Evolutionary conservation across 2,888 invertebrate species (phyloP), one percentile per base, ranked within the genome.

Genomic region (Sclerodermus sp.): DNA sequence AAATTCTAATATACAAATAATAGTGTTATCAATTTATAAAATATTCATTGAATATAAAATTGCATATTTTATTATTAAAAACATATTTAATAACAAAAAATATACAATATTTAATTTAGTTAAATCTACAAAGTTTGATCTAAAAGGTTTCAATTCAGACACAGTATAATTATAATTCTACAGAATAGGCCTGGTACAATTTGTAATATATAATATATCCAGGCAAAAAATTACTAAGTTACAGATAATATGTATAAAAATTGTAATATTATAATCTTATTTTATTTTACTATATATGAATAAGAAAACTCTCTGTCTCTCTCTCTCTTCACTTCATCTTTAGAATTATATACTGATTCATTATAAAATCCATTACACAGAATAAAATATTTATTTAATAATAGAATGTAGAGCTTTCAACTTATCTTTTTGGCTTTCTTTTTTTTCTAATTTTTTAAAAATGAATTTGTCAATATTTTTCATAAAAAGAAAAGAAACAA

Each of bases 181-280:
- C 74, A 74, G 71, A 76, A 76, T 75, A 76, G 76, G 76, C 76
- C 76, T 73, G 69, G 64, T 67, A 66, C 62, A 57, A 54, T 23
- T 47, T 16, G 31, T 18, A 57, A 55, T n/a, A 43, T 51, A 52
- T 53, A 51, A 38, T 48, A 50, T 53, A 48, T 32, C 60, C 65
- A 66, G 65, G 65, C 57, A 53, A 49, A 49, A 40, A 34, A 12
- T 4, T 34, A 12, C 12, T 34, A 34, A 34, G 8, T 23, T 34
- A 12, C 34, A 58, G 53, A 62, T 49, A 42, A 48, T 38, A 41
- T 39, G 30, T 45, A 16, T 49, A 47, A 47, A 49, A 32, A 30
- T 30, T 30, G 6, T 34, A 14, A 17, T 39, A 39, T 17, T 39
- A 14, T 3, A 23, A 23, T 23, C 8, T 23, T 23, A 23, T n/a